Base-by-base conservation (phyloP, 2,113 vertebrate species). In the Deroptyus accipitrinus region DNA sequence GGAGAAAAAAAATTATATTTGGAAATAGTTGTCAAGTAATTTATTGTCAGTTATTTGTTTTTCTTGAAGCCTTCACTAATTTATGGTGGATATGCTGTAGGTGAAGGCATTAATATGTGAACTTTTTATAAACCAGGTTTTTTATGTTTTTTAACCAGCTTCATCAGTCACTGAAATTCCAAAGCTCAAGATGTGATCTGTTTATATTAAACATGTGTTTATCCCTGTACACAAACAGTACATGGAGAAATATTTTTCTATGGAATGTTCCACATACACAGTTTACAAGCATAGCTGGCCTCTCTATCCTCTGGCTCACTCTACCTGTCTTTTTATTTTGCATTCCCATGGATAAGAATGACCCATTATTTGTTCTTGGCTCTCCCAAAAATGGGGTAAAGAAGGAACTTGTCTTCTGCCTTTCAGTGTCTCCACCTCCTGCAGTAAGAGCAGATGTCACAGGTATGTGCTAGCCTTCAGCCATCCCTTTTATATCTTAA, bases 381-480 rank as follows among this genome's bases (percentile, higher is more conserved):
- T 90, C 23, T 83, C 46, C 2, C 35, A 93, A 66, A 31, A 95
- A 88, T 31, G 61, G 39, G 83, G 30, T 19, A 44, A 95, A 93
- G 39, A 52, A 92, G 35, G 35, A 93, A 88, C 72, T 94, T 95
- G 70, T 82, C 86, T 96, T 88, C 74, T 93, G 68, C 39, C 61
- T 55, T 69, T 90, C 2, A 2, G 46, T 79, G 39, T 88, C 42
- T 86, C 86, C 55, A 84, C 35, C 68, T 92, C 61, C 91, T 92
- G 55, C 76, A 88, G 64, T 24, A 89, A 94, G 61, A 78, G 30
- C 86, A 96, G 88, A 94, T 92, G 92, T 93, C 80, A 81, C 54
- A 89, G n/a, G 13, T 75, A 82, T 94, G 33, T 92, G 76, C 48
- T 82, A 69, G 28, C 20, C 95, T 89, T 83, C 74, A 94, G 72